Evolutionary conservation across 2,113 vertebrate species (phyloP).

Genomic region (Albula glossodonta): DNA sequence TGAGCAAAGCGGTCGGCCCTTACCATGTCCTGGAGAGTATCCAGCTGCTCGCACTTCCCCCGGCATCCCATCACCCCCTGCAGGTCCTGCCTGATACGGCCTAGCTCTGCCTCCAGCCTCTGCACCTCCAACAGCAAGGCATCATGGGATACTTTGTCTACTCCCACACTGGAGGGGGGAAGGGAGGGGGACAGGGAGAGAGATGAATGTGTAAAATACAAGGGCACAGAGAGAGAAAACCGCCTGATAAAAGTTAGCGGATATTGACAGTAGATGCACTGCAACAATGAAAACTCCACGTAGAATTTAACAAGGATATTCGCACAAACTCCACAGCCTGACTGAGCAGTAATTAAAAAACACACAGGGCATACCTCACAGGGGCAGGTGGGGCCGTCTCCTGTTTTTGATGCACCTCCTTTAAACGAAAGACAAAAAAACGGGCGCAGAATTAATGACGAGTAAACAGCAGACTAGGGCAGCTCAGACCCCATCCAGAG

Average conservation of each 20-base stretch:
- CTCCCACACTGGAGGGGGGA: slow-evolving; percentile 51
- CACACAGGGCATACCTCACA: slow-evolving; percentile 67
- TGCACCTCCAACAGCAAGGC: slow-evolving; percentile 69
- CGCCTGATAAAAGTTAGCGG: background rate
- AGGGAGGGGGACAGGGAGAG: background rate
- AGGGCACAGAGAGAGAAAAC: background rate
- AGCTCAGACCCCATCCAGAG: slow-evolving; percentile 40
- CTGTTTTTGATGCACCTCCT: slow-evolving; percentile 61
- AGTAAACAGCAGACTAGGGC: background rate
- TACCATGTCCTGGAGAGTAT: slow-evolving; percentile 64
- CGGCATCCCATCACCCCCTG: slow-evolving; percentile 60
- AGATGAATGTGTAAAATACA: background rate
- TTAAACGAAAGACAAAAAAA: background rate
- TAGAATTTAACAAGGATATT: background rate
- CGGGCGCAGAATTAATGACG: background rate
- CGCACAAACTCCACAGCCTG: background rate
- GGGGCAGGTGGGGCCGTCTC: slow-evolving; percentile 49
- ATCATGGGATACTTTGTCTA: slow-evolving; percentile 68
- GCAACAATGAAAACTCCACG: background rate
- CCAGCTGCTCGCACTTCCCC: slow-evolving; percentile 71
- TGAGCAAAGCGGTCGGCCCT: background rate
- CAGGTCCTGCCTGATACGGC: slow-evolving; percentile 70
- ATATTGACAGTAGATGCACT: too few relatives aligned
- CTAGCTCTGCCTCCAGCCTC: slow-evolving; percentile 78
- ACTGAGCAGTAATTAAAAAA: background rate